Conservation (phyloP, 2,888 invertebrate species). For the Cephus rjabovi region DNA sequence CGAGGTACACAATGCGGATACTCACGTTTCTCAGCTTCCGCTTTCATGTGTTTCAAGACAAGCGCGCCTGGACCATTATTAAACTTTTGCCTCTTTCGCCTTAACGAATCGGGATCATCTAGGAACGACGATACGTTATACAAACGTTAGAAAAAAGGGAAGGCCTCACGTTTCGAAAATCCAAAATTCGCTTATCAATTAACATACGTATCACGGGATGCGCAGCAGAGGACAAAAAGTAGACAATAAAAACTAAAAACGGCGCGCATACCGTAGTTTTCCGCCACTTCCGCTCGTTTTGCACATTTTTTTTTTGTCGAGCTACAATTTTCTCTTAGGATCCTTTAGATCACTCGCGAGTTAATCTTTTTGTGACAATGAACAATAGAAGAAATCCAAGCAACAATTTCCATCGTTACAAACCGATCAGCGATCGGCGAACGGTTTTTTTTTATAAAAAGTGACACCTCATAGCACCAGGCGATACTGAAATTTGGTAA, state of each 20-base stretch:
- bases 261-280: not conserved
- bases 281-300: not conserved
- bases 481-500: constrained; percentile 22
- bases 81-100: constrained; percentile 72
- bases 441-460: not conserved
- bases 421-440: not conserved
- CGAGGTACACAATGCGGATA: constrained; percentile 46
- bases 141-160: constrained; percentile 33
- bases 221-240: not conserved
- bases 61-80: constrained; percentile 68
- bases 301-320: not conserved
- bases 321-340: not conserved
- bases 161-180: constrained; percentile 28
- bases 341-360: not conserved
- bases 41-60: constrained; percentile 67
- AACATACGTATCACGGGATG: not conserved
- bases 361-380: not conserved
- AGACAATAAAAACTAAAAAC: not conserved
- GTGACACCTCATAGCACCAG: not conserved
- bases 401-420: not conserved
- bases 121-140: constrained; percentile 59
- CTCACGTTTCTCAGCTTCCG: constrained; percentile 69
- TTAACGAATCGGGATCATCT: constrained; percentile 74
- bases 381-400: not conserved
- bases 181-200: constrained; percentile 11